These are phyloP conservation scores for Leptinotarsa tumamoca DNA, from an alignment of 2,888 invertebrate genomes.

Conservation along the genomic window DNA sequence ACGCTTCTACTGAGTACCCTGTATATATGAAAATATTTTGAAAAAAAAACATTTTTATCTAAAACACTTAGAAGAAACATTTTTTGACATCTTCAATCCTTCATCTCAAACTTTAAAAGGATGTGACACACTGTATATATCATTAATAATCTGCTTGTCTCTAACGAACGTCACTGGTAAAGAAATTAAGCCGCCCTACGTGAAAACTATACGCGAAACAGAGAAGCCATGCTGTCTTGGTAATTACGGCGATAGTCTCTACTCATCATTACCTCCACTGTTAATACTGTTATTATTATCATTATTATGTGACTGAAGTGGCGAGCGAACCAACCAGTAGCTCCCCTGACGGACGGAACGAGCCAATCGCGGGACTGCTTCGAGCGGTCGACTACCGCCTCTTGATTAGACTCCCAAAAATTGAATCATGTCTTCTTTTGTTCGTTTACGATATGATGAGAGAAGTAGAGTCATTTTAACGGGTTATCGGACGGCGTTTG, in stretches of 20 bases:
- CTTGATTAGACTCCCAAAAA: conserved; percentile 60
- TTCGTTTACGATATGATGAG: conserved; percentile 2
- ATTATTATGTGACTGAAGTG: conserved; percentile 63
- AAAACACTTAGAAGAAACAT: no score
- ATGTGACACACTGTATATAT: no score
- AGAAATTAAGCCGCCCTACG: conserved; percentile 15
- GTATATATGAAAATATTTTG: no score
- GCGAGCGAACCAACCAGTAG: conserved; percentile 63
- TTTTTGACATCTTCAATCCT: no score
- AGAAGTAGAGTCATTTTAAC: not conserved
- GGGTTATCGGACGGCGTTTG: not conserved
- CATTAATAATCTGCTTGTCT: no score
- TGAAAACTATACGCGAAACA: conserved; percentile 30
- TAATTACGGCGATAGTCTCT: conserved; percentile 60
- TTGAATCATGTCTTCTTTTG: conserved; percentile 53
- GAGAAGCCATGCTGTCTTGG: conserved; percentile 62
- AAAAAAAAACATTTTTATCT: no score
- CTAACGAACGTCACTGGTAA: conserved; percentile 3
- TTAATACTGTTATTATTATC: conserved; percentile 62
- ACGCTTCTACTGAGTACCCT: no score
- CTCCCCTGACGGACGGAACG: conserved; percentile 48
- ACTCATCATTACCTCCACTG: conserved; percentile 62
- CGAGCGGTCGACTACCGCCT: conserved; percentile 60
- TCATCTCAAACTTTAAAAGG: no score
- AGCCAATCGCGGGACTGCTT: conserved; percentile 56